These are phyloP conservation scores for Coryphaenoides rupestris DNA, from an alignment of 2,113 vertebrate species.

Conservation along the genomic window DNA sequence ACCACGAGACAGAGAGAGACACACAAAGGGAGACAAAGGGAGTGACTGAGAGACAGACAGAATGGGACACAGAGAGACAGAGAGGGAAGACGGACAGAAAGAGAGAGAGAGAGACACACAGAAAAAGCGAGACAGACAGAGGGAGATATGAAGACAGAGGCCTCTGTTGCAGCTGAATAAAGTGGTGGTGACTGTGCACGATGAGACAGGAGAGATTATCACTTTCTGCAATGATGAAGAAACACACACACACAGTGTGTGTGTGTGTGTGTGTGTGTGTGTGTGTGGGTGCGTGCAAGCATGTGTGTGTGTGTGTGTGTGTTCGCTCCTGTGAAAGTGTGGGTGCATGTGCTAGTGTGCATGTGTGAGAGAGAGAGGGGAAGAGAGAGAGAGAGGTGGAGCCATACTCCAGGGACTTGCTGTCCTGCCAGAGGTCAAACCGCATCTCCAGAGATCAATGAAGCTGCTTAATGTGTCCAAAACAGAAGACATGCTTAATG, in stretches of 20 bases:
- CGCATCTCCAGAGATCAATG: slow-evolving; percentile 61
- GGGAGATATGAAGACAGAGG: slow-evolving; percentile 2
- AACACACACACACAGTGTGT: background rate
- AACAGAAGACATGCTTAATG: slow-evolving; percentile 7
- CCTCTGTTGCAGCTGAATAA: background rate
- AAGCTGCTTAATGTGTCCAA: slow-evolving; percentile 38
- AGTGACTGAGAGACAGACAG: background rate
- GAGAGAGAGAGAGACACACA: background rate
- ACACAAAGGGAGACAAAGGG: background rate
- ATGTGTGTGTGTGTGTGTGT: slow-evolving; percentile 7
- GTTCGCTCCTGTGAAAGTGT: slow-evolving; percentile 12
- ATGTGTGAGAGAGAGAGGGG: slow-evolving; percentile 29
- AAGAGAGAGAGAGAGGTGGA: slow-evolving; percentile 13
- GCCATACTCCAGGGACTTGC: slow-evolving; percentile 27
- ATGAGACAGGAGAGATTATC: background rate
- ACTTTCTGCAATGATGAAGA: background rate
- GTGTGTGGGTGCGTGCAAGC: too few species aligned
- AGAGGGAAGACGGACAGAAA: slow-evolving; percentile 1
- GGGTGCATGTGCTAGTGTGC: slow-evolving; percentile 29
- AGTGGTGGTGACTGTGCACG: background rate
- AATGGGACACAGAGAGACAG: background rate
- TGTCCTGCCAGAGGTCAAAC: slow-evolving; percentile 51
- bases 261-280: background rate
- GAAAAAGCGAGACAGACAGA: background rate
- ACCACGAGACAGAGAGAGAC: background rate